Base-by-base conservation (phyloP, 2,797 vertebrate genomes). In the Danio aesculapii region DNA sequence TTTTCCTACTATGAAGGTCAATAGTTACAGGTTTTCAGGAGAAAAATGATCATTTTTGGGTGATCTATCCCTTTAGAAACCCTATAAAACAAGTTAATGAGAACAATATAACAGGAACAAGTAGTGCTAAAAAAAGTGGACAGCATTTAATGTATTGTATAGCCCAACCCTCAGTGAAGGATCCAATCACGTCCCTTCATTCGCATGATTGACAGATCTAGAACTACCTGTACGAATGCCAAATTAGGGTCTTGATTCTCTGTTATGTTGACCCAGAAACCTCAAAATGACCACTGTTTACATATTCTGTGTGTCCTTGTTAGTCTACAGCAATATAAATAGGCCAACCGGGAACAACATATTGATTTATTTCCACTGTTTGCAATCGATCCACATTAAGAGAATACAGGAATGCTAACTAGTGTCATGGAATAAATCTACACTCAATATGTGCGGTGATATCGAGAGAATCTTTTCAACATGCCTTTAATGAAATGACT, bases 391-490 rank as follows among this genome's bases (percentile, higher is more conserved):
- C 63, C 19, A 47, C 17, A 63, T 6, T 14, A 13, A 9, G 47
- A 64, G n/a, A 17, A 9, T 50, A 61, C 5, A 70, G 30, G 21
- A 16, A 52, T 41, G 46, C 21, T 52, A 4, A 78, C 21, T 52
- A 14, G 67, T 39, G 17, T 62, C 46, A 79, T 71, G 66, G 75
- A 78, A 71, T 71, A 58, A 49, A 6, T 58, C 13, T 68, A 43
- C 75, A 53, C 12, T 8, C 13, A 55, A 44, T 39, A 30, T n/a
- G 19, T 46, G 63, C 8, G 8, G 10, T 50, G 59, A 30, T 17
- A 43, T 13, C 2, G 3, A 41, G 53, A 10, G 16, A 78, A 61
- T 4, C 46, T 43, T 68, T 47, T 58, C 8, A 76, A 53, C n/a
- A 39, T n/a, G 9, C 41, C 30, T 41, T n/a, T 21, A 30, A 30